phyloP scores from a whole-genome alignment of 2,797 vertebrate species.

The Emys orbicularis region DNA sequence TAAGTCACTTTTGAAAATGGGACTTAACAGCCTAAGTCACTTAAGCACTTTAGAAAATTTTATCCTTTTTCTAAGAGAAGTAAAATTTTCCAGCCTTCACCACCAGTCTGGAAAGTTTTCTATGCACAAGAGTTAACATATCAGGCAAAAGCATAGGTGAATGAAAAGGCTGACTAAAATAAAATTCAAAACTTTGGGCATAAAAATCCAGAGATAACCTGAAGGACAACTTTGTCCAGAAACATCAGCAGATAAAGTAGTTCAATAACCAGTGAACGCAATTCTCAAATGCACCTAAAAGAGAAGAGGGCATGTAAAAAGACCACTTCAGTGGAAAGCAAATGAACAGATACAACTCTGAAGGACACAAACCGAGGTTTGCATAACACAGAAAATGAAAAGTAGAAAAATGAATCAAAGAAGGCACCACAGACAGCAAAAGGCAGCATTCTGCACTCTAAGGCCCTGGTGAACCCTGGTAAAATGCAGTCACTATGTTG shows the following conservation, averaged over 20 bases:
- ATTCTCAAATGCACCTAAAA: not conserved
- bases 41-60: not conserved
- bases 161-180: not conserved
- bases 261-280: not conserved
- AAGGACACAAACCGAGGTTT: not conserved
- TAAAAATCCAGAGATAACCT: not conserved
- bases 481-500: not conserved
- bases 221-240: not conserved
- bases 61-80: not conserved
- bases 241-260: not conserved
- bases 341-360: not conserved
- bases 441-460: not conserved
- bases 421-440: not conserved
- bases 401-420: not conserved
- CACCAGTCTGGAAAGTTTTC: not conserved
- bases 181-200: not conserved
- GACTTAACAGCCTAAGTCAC: not conserved
- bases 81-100: not conserved
- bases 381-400: not conserved
- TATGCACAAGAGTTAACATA: not conserved
- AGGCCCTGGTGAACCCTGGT: not conserved
- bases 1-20: not conserved
- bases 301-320: not conserved
- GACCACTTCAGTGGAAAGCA: conserved; percentile 5
- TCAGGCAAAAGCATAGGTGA: not conserved